These are phyloP conservation scores for Hydroisotoma schaefferi DNA, from an alignment of 2,888 invertebrate genomes.

Conservation along the genomic window DNA sequence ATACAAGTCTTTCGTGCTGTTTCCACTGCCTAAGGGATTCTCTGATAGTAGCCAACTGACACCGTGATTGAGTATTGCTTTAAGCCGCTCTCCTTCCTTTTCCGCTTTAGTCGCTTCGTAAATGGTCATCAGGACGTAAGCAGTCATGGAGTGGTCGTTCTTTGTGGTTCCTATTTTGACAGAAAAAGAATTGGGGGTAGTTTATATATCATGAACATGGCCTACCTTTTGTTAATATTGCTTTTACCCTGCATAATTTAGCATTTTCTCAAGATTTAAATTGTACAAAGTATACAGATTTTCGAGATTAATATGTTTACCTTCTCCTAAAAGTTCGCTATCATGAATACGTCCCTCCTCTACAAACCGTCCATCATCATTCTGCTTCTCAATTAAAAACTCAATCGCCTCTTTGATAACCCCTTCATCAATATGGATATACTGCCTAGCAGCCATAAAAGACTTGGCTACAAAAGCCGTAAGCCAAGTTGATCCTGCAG, in stretches of 20 bases:
- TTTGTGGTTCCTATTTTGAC: neutral
- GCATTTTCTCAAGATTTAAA: no score
- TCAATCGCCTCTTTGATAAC: conserved; percentile 66
- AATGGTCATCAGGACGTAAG: conserved; percentile 21
- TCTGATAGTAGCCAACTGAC: conserved; percentile 3
- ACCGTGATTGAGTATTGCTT: neutral
- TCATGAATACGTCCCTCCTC: conserved; percentile 57
- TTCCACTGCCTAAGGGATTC: neutral
- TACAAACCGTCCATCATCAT: conserved; percentile 69
- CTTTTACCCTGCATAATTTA: no score
- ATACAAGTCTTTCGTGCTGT: conserved; percentile 56
- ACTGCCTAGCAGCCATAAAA: conserved; percentile 65
- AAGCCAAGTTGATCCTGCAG: conserved; percentile 75
- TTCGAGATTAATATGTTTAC: no score
- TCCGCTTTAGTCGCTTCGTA: conserved; percentile 15
- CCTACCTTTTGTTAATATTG: no score
- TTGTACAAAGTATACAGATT: no score
- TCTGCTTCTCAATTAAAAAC: conserved; percentile 75
- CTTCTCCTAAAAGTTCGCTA: conserved; percentile 60
- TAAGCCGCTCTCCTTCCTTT: no score
- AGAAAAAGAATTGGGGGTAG: no score
- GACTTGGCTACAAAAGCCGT: conserved; percentile 79
- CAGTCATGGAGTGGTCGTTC: conserved; percentile 22
- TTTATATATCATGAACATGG: no score
- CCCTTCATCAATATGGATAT: conserved; percentile 65